These are phyloP conservation scores for Nomada goodeniana DNA, from an alignment of 2,888 invertebrate species.

Conservation along the genomic window DNA sequence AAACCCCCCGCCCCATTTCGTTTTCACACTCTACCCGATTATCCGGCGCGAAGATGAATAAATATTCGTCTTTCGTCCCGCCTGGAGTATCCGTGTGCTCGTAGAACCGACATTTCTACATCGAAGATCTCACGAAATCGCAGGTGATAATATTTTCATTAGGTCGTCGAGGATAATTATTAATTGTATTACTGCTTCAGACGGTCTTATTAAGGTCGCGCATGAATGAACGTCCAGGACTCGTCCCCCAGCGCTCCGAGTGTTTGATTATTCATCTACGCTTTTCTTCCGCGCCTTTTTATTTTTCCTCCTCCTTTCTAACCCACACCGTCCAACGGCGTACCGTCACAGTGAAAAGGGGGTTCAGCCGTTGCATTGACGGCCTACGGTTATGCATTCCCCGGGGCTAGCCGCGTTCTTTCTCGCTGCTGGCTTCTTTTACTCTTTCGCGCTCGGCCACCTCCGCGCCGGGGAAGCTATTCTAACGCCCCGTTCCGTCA, in stretches of 20 bases:
- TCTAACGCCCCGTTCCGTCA: constrained; percentile 71
- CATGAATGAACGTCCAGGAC: constrained; percentile 55
- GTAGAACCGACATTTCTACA: background rate
- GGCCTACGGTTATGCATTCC: constrained; percentile 63
- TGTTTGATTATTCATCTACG: constrained; percentile 71
- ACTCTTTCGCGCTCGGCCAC: constrained; percentile 54
- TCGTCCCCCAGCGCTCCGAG: constrained; percentile 25
- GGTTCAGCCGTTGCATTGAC: constrained; percentile 43
- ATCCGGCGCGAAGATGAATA: constrained; percentile 60
- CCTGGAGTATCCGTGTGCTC: background rate
- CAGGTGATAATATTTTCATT: constrained; percentile 24
- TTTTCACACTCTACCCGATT: constrained; percentile 66
- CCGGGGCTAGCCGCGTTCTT: constrained; percentile 52
- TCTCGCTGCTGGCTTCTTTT: constrained; percentile 50
- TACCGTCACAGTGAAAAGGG: constrained; percentile 64
- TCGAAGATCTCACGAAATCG: constrained; percentile 22
- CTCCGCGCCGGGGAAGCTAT: constrained; percentile 65
- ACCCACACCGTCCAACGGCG: constrained; percentile 37
- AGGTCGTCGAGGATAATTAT: constrained; percentile 52
- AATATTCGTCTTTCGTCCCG: constrained; percentile 30
- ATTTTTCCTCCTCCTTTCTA: constrained; percentile 22
- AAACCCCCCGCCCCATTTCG: constrained; percentile 7
- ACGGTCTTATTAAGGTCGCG: constrained; percentile 64
- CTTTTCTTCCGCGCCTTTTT: constrained; percentile 56
- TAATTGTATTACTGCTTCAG: constrained; percentile 62